Conservation (phyloP, 2,888 invertebrate genomes). For the Aphidius colemani region DNA sequence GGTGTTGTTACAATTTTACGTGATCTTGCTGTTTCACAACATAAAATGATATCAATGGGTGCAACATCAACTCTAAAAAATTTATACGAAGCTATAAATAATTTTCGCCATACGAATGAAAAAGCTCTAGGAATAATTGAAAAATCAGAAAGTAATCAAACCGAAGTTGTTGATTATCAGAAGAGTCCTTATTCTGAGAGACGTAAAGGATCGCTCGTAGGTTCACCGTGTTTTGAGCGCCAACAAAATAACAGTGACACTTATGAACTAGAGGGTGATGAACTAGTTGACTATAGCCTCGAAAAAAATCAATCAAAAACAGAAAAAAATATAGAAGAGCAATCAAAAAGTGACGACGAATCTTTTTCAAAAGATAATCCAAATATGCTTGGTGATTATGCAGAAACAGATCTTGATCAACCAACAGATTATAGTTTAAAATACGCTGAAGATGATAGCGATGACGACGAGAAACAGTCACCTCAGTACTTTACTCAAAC, state of each 20-base stretch:
- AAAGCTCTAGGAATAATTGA: neutral
- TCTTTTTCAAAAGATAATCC: slow-evolving; percentile 44
- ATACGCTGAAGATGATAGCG: slow-evolving; percentile 84
- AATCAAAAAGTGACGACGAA: slow-evolving; percentile 38
- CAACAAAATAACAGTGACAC: slow-evolving; percentile 25
- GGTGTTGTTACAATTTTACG: slow-evolving; percentile 87
- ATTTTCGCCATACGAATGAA: neutral
- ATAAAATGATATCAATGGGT: slow-evolving; percentile 94
- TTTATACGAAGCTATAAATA: slow-evolving; percentile 72
- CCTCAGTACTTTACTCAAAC: slow-evolving; percentile 47
- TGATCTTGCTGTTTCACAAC: slow-evolving; percentile 89
- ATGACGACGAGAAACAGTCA: slow-evolving; percentile 59
- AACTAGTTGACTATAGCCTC: slow-evolving; percentile 66
- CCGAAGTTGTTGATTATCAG: neutral
- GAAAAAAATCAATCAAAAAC: slow-evolving; percentile 42
- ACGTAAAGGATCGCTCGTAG: slow-evolving; percentile 15
- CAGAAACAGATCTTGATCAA: slow-evolving; percentile 89
- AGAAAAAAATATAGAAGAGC: slow-evolving; percentile 33
- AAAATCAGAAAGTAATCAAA: neutral
- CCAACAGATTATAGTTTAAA: slow-evolving; percentile 90
- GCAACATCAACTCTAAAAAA: slow-evolving; percentile 91
- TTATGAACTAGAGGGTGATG: slow-evolving; percentile 58
- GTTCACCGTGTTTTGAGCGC: slow-evolving; percentile 19
- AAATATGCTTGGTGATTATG: slow-evolving; percentile 69
- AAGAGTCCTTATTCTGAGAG: slow-evolving; percentile 2